Evolutionary conservation across 2,888 invertebrate species (phyloP), one percentile per base, ranked within the genome.

Genomic region (Sipha maydis): DNA sequence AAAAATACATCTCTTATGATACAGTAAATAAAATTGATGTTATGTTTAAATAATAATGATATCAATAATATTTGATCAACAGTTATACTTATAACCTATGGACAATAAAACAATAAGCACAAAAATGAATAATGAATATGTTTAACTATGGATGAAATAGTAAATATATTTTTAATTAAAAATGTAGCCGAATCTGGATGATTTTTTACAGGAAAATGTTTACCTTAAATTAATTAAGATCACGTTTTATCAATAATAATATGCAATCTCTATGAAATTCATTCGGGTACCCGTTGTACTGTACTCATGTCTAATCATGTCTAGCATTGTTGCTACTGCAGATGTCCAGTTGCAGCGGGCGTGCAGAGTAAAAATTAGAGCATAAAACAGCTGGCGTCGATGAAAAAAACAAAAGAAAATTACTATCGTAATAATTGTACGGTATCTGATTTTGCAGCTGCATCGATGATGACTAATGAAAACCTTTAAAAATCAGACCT

Each of bases 361-460:
- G 85, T 71, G 19, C 41, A 8, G n/a, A 11, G 73, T 71, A 86
- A n/a, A 79, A 86, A 86, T 86, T 86, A 79, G 69, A 38, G 56
- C 28, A 54, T 31, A n/a, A 48, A 67, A 31, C 82, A 75, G 88
- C 82, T 82, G 88, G 79, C 71, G 14, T 80, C 41, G 31, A 31
- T 31, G 31, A 41, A 75, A 71, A 79, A 86, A 82, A 80, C 79
- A 88, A 82, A 88, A 80, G 61, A 88, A 38, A 73, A 86, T 88
- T 67, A 82, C 48, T 67, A 76, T 38, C 21, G 71, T 38, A 38
- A 73, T 88, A 80, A 82, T 80, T 3, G 38, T 88, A 82, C 41
- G 80, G 88, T 80, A 67, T 88, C 73, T 88, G 88, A 88, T 82
- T 88, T 88, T 88, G 80, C 88, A 88, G 88, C 88, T 88, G 88